These are phyloP conservation scores for Drosophila mojavensis DNA, from an alignment of 1,140 invertebrate genomes.

Conservation along the genomic window DNA sequence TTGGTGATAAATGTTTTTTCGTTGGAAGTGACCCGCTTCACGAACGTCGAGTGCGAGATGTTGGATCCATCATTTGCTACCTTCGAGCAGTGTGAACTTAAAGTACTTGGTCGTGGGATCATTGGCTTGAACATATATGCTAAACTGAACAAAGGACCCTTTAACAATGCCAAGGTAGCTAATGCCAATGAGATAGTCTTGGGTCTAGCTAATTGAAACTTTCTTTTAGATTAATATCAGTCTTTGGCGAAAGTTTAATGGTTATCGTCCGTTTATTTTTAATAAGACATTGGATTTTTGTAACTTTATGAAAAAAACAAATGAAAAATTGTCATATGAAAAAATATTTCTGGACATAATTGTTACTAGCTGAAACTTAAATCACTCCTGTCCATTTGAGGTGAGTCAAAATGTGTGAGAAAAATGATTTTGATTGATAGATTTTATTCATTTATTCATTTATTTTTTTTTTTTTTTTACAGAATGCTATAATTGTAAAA, in stretches of 20 bases:
- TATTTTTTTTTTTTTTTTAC: too few species aligned
- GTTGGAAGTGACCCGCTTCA: not conserved
- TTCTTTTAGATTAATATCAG: conserved; percentile 17
- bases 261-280: conserved; percentile 37
- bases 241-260: conserved; percentile 28
- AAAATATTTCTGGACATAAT: not conserved
- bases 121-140: conserved; percentile 20
- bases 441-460: too few species aligned
- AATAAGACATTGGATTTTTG: conserved; percentile 42
- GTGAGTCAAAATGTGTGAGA: not conserved
- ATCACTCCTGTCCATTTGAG: conserved; percentile 27
- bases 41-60: conserved; percentile 35
- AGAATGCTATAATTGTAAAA: conserved; percentile 8
- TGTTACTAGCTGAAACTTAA: not conserved
- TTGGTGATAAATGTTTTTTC: not conserved
- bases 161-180: conserved; percentile 32
- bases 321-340: conserved; percentile 3
- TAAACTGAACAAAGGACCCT: conserved; percentile 10
- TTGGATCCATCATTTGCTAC: conserved; percentile 19
- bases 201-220: not conserved
- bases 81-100: conserved; percentile 23
- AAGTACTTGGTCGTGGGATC: conserved; percentile 11
- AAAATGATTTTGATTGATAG: too few species aligned
- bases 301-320: conserved; percentile 1
- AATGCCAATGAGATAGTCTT: not conserved